Evolutionary conservation across 2,888 invertebrate genomes (phyloP).

Genomic region (Ochropacha duplaris): DNA sequence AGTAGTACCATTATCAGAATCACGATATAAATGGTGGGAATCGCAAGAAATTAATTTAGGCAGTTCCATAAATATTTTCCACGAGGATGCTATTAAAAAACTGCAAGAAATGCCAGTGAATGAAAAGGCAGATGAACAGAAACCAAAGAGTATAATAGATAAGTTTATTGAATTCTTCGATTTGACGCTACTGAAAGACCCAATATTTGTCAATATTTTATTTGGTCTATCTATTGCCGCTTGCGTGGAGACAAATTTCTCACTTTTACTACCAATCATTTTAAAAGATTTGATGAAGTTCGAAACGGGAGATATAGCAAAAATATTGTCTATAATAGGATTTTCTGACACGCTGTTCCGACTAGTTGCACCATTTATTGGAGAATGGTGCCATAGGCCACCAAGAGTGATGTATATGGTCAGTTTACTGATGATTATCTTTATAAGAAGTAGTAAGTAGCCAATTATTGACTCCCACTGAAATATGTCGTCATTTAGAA

Average conservation of each 20-base stretch:
- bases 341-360: slow-evolving; percentile 83
- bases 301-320: slow-evolving; percentile 82
- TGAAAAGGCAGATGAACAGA: slow-evolving; percentile 36
- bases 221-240: slow-evolving; percentile 86
- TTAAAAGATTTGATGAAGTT: slow-evolving; percentile 84
- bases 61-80: slow-evolving; percentile 84
- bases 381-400: slow-evolving; percentile 84
- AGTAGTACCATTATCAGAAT: slow-evolving; percentile 49
- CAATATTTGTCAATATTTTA: slow-evolving; percentile 86
- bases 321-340: slow-evolving; percentile 84
- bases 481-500: no score
- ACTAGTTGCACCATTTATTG: slow-evolving; percentile 85
- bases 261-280: slow-evolving; percentile 86
- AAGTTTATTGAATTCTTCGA: slow-evolving; percentile 83
- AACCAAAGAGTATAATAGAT: slow-evolving; percentile 17
- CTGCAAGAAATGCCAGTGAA: slow-evolving; percentile 33
- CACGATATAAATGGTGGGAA: slow-evolving; percentile 81
- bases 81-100: slow-evolving; percentile 50
- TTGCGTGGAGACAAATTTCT: slow-evolving; percentile 87
- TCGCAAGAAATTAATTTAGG: slow-evolving; percentile 83
- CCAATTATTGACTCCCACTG: neutral
- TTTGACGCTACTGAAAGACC: slow-evolving; percentile 85
- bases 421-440: slow-evolving; percentile 83
- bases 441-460: slow-evolving; percentile 85
- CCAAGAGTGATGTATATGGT: slow-evolving; percentile 85